Evolutionary conservation across 2,113 vertebrate species (phyloP).

Genomic region (Corydoras sp.): DNA sequence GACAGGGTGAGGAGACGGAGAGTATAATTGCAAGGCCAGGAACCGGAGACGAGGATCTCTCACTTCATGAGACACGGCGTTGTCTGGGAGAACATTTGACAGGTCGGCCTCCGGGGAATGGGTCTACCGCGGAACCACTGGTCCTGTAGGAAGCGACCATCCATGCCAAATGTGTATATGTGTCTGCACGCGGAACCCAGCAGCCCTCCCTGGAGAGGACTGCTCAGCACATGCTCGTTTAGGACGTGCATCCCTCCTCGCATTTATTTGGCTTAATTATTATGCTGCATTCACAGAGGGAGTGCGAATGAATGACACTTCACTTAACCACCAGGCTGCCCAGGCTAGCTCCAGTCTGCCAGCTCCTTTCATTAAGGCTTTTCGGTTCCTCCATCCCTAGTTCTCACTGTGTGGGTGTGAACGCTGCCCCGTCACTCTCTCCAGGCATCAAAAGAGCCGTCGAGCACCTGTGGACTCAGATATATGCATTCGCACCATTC

Average conservation of each 20-base stretch:
- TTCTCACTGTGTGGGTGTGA: slow-evolving; percentile 51
- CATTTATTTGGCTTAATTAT: slow-evolving; percentile 69
- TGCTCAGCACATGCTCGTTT: slow-evolving; percentile 46
- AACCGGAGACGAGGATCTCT: slow-evolving; percentile 42
- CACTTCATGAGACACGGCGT: slow-evolving; percentile 47
- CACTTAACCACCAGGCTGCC: slow-evolving; percentile 53
- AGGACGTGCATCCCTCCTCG: slow-evolving; percentile 46
- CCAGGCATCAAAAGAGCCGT: slow-evolving; percentile 58
- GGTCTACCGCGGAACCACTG: slow-evolving; percentile 23
- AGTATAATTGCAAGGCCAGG: slow-evolving; percentile 50
- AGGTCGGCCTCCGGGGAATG: slow-evolving; percentile 48
- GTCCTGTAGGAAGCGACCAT: slow-evolving; percentile 23
- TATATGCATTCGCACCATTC: slow-evolving; percentile 30
- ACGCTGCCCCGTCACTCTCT: slow-evolving; percentile 50
- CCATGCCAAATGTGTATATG: slow-evolving; percentile 46
- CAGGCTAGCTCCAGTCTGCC: slow-evolving; percentile 54
- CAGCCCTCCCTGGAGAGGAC: slow-evolving; percentile 48
- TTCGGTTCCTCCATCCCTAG: slow-evolving; percentile 33
- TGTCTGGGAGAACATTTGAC: slow-evolving; percentile 42
- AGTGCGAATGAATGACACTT: slow-evolving; percentile 59
- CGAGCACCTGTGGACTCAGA: slow-evolving; percentile 59
- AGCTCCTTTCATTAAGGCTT: slow-evolving; percentile 60
- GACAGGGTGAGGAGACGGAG: slow-evolving; percentile 32
- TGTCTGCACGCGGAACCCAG: slow-evolving; percentile 21
- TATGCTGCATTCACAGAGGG: slow-evolving; percentile 47